Percentiles rank a stretch among this genome's conserved stretches.
Evolutionary conservation across 2,113 vertebrate genomes (phyloP).

Genomic region (Gasterosteus nipponicus): DNA sequence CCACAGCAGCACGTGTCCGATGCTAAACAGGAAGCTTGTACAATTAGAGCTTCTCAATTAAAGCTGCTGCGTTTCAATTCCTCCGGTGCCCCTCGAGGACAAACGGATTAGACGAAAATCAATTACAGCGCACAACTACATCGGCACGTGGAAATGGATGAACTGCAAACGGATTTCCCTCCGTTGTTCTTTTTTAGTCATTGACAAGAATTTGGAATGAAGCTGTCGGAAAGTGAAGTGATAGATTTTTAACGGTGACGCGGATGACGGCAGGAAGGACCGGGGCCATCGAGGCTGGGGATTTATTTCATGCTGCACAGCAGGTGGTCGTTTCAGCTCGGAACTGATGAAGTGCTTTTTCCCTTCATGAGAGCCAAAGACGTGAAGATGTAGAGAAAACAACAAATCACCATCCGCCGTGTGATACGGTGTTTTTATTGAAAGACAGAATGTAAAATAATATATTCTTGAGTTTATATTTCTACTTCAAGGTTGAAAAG

Average conservation of each 20-base stretch:
- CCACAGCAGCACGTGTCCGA: background rate
- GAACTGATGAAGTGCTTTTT: constrained; percentile 31
- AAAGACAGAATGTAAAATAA: constrained; percentile 27
- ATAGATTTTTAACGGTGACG: constrained; percentile 43
- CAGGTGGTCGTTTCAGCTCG: constrained; percentile 3
- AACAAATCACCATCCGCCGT: constrained; percentile 36
- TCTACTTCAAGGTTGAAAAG: constrained; percentile 37
- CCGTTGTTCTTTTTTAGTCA: constrained; percentile 27
- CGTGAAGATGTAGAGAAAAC: background rate
- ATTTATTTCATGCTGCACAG: background rate
- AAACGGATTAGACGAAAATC: constrained; percentile 40
- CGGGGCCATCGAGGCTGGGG: constrained; percentile 1
- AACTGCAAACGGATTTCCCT: constrained; percentile 32
- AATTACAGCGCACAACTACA: constrained; percentile 37
- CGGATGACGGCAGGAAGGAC: constrained; percentile 7
- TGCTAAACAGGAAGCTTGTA: background rate
- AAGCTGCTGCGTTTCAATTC: constrained; percentile 27
- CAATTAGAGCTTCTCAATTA: constrained; percentile 29
- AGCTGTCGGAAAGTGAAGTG: constrained; percentile 26
- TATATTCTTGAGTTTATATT: constrained; percentile 42
- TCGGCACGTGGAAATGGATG: constrained; percentile 41
- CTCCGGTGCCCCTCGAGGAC: constrained; percentile 17
- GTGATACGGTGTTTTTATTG: constrained; percentile 34
- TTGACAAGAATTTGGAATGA: constrained; percentile 27
- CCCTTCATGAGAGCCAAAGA: constrained; percentile 30